A percentile compares a stretch with the other conserved stretches of the same genome.
Evolutionary conservation across 2,888 invertebrate genomes (phyloP).

Genomic region (Vanessa cardui): DNA sequence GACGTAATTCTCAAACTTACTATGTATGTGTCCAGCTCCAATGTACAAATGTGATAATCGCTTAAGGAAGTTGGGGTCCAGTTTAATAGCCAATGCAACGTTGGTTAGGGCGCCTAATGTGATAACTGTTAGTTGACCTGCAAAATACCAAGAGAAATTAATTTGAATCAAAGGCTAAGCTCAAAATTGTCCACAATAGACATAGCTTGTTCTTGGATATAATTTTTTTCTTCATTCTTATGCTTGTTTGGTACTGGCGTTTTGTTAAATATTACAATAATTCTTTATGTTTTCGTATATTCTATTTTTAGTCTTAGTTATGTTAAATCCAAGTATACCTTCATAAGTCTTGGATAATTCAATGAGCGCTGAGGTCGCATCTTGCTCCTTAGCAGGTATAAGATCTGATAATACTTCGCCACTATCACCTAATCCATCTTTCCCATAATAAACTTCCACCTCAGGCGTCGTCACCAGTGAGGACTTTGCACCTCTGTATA

Average conservation of each 20-base stretch:
- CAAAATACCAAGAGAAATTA: slow-evolving; percentile 43
- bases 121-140: slow-evolving; percentile 84
- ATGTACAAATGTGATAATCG: slow-evolving; percentile 87
- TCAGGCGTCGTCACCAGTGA: slow-evolving; percentile 68
- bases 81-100: slow-evolving; percentile 87
- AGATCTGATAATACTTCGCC: slow-evolving; percentile 68
- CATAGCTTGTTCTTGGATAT: too few species aligned
- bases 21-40: slow-evolving; percentile 90
- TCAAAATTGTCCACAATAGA: too few species aligned
- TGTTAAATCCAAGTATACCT: slow-evolving; percentile 62
- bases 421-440: slow-evolving; percentile 88
- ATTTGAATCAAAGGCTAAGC: too few species aligned
- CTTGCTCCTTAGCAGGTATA: slow-evolving; percentile 72
- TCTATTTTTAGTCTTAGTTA: too few species aligned
- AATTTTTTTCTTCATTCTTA: too few species aligned
- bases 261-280: too few species aligned
- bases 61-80: slow-evolving; percentile 85
- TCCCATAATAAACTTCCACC: slow-evolving; percentile 78
- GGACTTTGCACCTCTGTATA: slow-evolving; percentile 84
- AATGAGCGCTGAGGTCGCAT: slow-evolving; percentile 84
- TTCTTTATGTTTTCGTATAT: too few species aligned
- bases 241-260: too few species aligned
- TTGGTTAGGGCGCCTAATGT: slow-evolving; percentile 91
- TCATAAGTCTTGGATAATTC: slow-evolving; percentile 80
- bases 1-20: slow-evolving; percentile 65